Evolutionary conservation across 1,140 invertebrate genomes (phyloP).

Genomic region (Colletes latitarsis): DNA sequence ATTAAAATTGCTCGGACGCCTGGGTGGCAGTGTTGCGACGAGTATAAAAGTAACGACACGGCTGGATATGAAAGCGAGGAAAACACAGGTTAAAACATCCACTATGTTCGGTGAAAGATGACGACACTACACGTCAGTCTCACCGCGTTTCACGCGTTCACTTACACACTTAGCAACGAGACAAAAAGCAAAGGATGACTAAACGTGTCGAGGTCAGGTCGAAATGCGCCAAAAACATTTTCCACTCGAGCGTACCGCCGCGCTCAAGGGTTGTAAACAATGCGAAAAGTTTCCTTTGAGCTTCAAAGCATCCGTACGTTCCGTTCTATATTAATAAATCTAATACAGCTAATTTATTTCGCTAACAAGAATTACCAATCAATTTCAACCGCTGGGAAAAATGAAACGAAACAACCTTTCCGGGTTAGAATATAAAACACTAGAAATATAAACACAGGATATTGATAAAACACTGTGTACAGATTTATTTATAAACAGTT

Average conservation of each 20-base stretch:
- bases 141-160: not conserved
- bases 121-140: not conserved
- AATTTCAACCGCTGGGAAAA: no score
- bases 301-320: not conserved
- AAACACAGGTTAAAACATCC: not conserved
- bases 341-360: not conserved
- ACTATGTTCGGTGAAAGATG: not conserved
- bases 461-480: not conserved
- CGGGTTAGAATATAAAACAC: no score
- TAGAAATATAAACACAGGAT: not conserved
- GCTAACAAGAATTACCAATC: no score
- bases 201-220: slow-evolving; percentile 41
- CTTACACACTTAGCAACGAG: not conserved
- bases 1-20: no score
- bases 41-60: not conserved
- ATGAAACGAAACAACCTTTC: no score
- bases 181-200: slow-evolving; percentile 1
- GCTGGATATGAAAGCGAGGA: not conserved
- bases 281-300: not conserved
- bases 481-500: slow-evolving; percentile 12
- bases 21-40: no score
- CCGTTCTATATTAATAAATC: not conserved
- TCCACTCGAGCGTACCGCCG: not conserved
- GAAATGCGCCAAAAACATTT: slow-evolving; percentile 32
- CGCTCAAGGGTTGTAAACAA: not conserved